Conservation (phyloP, 2,888 invertebrate genomes). For the Campopleginae sp. region DNA sequence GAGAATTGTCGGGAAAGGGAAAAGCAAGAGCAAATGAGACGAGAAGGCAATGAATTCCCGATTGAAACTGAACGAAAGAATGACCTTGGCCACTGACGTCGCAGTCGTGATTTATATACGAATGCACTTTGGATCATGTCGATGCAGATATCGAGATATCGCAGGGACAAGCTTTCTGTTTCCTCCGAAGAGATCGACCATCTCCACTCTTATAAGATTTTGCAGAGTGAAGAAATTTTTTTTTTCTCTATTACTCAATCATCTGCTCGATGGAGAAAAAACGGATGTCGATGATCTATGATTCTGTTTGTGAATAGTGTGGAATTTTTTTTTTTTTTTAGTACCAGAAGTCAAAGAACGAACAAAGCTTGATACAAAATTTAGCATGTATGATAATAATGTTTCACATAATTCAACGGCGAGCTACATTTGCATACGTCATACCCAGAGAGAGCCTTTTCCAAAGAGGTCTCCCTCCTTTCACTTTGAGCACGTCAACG, state of each 20-base stretch:
- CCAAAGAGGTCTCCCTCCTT: slow-evolving; percentile 24
- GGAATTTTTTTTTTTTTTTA: slow-evolving; percentile 11
- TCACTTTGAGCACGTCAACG: slow-evolving; percentile 62
- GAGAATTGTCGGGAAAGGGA: slow-evolving; percentile 55
- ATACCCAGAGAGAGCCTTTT: slow-evolving; percentile 45
- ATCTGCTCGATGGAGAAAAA: neutral
- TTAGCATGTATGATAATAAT: slow-evolving; percentile 47
- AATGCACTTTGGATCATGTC: slow-evolving; percentile 15
- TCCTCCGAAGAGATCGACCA: neutral
- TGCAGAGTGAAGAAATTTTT: neutral
- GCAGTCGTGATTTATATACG: slow-evolving; percentile 23
- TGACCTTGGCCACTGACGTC: slow-evolving; percentile 45
- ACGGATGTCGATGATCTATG: neutral
- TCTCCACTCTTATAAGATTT: neutral
- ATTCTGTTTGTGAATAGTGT: neutral
- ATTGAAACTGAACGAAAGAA: slow-evolving; percentile 70
- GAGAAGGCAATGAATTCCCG: slow-evolving; percentile 40
- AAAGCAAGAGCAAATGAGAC: slow-evolving; percentile 41
- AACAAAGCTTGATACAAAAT: slow-evolving; percentile 40
- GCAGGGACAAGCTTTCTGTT: slow-evolving; percentile 61
- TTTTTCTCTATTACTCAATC: neutral
- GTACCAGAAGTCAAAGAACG: slow-evolving; percentile 13
- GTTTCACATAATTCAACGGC: slow-evolving; percentile 52
- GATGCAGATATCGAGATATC: slow-evolving; percentile 50
- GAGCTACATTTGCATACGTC: slow-evolving; percentile 62